phyloP scores from a whole-genome alignment of 2,888 invertebrate species.

The Tipula unca region DNA sequence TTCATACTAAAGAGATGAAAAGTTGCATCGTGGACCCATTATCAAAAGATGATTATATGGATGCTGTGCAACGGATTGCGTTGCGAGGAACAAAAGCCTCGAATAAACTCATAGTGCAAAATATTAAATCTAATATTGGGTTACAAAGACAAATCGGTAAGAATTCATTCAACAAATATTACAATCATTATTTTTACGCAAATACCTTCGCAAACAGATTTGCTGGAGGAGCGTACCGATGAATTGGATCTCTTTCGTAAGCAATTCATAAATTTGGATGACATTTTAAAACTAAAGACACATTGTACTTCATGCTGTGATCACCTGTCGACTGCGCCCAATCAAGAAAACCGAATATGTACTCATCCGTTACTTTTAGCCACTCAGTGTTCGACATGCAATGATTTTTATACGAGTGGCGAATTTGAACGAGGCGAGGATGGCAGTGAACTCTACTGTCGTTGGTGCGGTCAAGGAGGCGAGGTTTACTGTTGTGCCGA shows the following conservation, averaged over 20 bases:
- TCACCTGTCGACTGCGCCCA: constrained; percentile 63
- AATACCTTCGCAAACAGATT: background rate
- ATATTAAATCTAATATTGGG: background rate
- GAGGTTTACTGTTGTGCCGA: constrained; percentile 71
- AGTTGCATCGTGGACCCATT: background rate
- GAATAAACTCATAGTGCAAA: background rate
- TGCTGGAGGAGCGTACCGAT: background rate
- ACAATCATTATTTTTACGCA: background rate
- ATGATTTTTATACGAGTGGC: constrained; percentile 70
- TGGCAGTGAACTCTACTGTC: constrained; percentile 71
- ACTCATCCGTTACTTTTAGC: constrained; percentile 66
- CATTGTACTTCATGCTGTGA: constrained; percentile 69
- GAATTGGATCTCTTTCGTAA: background rate
- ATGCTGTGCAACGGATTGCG: background rate
- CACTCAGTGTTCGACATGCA: constrained; percentile 61
- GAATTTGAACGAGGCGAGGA: constrained; percentile 77
- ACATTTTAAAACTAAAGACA: constrained; percentile 45
- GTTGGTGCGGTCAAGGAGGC: constrained; percentile 76
- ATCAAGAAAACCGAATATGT: constrained; percentile 53
- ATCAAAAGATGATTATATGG: background rate
- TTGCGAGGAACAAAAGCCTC: background rate
- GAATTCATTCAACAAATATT: background rate
- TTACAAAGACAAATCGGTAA: background rate
- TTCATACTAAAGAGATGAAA: background rate
- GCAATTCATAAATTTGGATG: constrained; percentile 45